phyloP scores from a whole-genome alignment of 23 tunicate genomes.

The Trididemnum clinides region DNA sequence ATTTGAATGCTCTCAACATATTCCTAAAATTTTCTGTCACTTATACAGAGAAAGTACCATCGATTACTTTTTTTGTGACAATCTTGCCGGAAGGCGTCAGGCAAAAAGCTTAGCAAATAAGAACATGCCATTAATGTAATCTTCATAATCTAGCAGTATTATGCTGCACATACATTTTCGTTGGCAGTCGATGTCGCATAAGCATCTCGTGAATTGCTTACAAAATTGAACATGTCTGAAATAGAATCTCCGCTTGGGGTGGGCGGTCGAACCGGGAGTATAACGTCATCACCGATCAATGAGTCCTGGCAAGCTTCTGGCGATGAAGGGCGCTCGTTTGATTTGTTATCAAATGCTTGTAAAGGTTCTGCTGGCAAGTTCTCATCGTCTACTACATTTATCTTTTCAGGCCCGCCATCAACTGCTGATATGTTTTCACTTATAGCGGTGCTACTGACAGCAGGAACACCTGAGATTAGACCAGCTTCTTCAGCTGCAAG shows the following conservation, averaged over 20 bases:
- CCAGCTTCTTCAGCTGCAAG: slow-evolving; percentile 71
- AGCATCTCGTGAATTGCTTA: not conserved
- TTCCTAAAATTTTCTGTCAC: too few species aligned
- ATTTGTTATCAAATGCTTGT: too few species aligned
- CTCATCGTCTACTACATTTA: too few species aligned
- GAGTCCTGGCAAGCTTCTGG: not conserved
- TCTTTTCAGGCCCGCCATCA: not conserved
- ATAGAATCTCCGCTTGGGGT: slow-evolving; percentile 53
- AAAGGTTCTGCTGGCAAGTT: not conserved
- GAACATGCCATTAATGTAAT: too few species aligned
- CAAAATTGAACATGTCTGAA: slow-evolving; percentile 4
- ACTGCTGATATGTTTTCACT: too few species aligned
- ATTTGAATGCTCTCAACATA: too few species aligned
- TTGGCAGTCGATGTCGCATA: not conserved
- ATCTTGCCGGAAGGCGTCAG: too few species aligned
- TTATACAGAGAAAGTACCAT: too few species aligned
- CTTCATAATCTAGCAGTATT: too few species aligned
- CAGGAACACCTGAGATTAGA: not conserved
- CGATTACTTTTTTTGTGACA: too few species aligned
- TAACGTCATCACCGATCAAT: slow-evolving; percentile 4
- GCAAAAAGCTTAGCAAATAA: too few species aligned
- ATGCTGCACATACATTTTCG: not conserved
- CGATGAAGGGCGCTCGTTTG: not conserved
- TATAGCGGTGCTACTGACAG: not conserved
- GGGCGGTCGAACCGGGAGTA: slow-evolving; percentile 22